Evolutionary conservation across 2,113 vertebrate species (phyloP), one percentile per base, ranked within the genome.

Genomic region (Melozone crissalis): DNA sequence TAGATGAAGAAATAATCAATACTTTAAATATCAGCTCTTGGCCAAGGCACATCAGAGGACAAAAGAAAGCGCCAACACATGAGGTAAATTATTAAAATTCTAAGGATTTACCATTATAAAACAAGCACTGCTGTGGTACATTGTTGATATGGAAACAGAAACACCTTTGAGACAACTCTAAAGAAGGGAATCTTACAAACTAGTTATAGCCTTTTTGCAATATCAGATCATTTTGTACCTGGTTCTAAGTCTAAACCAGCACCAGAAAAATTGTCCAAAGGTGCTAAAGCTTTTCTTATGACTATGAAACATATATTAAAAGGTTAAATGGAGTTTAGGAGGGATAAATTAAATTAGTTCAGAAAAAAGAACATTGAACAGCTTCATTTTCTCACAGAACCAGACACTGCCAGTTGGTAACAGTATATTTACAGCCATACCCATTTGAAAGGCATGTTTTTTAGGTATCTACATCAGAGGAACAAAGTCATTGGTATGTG

Each of bases 121-220:
- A 58, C n/a, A 77, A 9, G 4, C 24, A 87, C 7, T 75, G 26
- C 39, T 65, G 31, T 52, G n/a, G 35, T 81, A 71, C 18, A 11
- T 11, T 47, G 68, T 74, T 89, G 75, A 80, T 68, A 94, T 26
- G 31, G 78, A 90, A 96, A 95, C 79, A 89, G 82, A 71, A 89
- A 84, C 33, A 91, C 16, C 9, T 84, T 82, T 62, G 41, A 93
- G 52, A 78, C 13, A 67, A 82, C 5, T 47, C 49, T 72, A 26
- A 79, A 65, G 31, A 52, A 15, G 26, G 15, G 23, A 82, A 41
- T 66, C 46, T 55, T 80, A 41, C 20, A 33, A 72, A 44, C 18
- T 79, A 75, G 11, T 49, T 83, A 28, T 0, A 63, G 41, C 15
- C 10, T 65, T 94, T 44, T 90, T 33, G 24, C 15, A 81, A 21